Evolutionary conservation across 1,140 invertebrate genomes (phyloP).

Genomic region (Drosophila melanica): DNA sequence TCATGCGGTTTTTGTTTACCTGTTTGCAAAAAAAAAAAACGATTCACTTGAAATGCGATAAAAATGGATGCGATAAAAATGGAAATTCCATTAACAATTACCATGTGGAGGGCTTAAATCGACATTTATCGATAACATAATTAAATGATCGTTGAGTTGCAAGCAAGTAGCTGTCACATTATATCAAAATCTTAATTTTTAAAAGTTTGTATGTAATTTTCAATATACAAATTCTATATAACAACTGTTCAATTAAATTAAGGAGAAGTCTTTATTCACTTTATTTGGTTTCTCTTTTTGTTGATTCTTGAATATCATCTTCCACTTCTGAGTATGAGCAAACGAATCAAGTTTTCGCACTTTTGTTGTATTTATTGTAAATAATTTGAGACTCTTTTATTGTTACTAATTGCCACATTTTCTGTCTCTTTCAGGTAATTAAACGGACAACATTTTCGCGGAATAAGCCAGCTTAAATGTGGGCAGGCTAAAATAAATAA

Average conservation of each 20-base stretch:
- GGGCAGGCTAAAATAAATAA: slow-evolving; percentile 43
- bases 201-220: too few species aligned
- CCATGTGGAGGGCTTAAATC: not conserved
- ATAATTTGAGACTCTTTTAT: slow-evolving; percentile 4
- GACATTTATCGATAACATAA: not conserved
- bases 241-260: not conserved
- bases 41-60: not conserved
- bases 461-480: slow-evolving; percentile 20
- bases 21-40: not conserved
- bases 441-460: slow-evolving; percentile 57
- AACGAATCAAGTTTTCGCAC: slow-evolving; percentile 1
- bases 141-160: not conserved
- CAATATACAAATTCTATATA: too few species aligned
- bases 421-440: slow-evolving; percentile 69
- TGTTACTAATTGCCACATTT: slow-evolving; percentile 50
- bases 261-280: not conserved
- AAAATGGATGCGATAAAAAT: slow-evolving; percentile 3
- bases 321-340: not conserved
- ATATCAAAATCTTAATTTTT: too few species aligned
- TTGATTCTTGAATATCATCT: slow-evolving; percentile 2
- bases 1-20: slow-evolving; percentile 17
- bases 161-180: too few species aligned
- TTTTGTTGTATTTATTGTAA: not conserved
- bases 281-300: not conserved
- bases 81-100: slow-evolving; percentile 15